These are phyloP conservation scores for Drosophila demipolita DNA, from an alignment of 2,888 invertebrate species.

Conservation along the genomic window DNA sequence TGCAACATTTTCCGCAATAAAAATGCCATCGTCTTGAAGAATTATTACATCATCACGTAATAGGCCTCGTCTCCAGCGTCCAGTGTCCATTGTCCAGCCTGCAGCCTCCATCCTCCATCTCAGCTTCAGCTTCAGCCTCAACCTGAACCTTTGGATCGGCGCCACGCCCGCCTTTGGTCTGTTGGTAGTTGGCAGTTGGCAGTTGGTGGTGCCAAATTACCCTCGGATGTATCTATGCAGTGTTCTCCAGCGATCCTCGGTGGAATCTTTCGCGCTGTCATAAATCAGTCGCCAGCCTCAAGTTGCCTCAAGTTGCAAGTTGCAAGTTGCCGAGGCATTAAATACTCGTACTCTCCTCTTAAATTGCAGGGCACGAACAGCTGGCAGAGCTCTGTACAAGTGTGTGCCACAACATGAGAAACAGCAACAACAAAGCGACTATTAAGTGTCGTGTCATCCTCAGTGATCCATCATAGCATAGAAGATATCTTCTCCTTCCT, in stretches of 20 bases:
- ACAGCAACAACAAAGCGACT: slow-evolving; percentile 55
- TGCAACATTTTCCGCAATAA: slow-evolving; percentile 80
- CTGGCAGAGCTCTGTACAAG: slow-evolving; percentile 40
- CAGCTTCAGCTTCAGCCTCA: slow-evolving; percentile 4
- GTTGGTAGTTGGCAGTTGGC: slow-evolving; percentile 31
- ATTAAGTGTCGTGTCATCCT: slow-evolving; percentile 78
- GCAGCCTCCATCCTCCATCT: background rate
- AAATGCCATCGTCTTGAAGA: slow-evolving; percentile 76
- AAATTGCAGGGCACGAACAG: slow-evolving; percentile 73
- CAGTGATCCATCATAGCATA: slow-evolving; percentile 73
- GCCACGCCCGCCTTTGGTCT: slow-evolving; percentile 66
- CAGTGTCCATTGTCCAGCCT: background rate
- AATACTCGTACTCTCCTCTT: slow-evolving; percentile 68
- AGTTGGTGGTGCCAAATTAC: slow-evolving; percentile 62
- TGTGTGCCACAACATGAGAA: slow-evolving; percentile 23
- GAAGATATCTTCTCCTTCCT: slow-evolving; percentile 44
- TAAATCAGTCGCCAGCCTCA: slow-evolving; percentile 72
- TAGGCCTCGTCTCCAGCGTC: slow-evolving; percentile 57
- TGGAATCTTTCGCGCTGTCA: slow-evolving; percentile 70
- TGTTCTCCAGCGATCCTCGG: slow-evolving; percentile 32
- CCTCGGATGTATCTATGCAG: slow-evolving; percentile 49
- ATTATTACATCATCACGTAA: slow-evolving; percentile 80
- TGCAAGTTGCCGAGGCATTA: slow-evolving; percentile 56
- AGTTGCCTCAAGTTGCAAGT: slow-evolving; percentile 38
- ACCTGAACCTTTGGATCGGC: slow-evolving; percentile 30